Evolutionary conservation across 2,797 vertebrate genomes (phyloP), one percentile per base, ranked within the genome.

Genomic region (Poeciliopsis turneri): DNA sequence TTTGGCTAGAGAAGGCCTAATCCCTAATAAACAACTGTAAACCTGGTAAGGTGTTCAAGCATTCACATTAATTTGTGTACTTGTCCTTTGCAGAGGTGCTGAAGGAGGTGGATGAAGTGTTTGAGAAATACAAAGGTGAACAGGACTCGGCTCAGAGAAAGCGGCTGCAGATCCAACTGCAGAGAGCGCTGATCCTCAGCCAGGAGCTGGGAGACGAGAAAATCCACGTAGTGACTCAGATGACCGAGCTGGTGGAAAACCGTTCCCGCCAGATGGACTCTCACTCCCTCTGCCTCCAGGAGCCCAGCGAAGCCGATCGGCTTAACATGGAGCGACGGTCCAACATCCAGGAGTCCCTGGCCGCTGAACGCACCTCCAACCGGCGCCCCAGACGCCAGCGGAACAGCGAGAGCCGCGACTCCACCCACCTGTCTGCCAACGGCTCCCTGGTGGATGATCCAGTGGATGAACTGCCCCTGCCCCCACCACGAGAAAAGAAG

Each of bases 171-270:
- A 90, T 97, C 89, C 97, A 98, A 91, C 96, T 99, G 74, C 98
- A 99, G 93, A 94, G 97, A 16, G 97, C 98, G 0, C 94, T 99
- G 77, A 99, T 99, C 92, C 93, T 96, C 92, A 99, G 97, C 89
- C 98, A 99, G 88, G 98, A 99, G 92, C 94, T 99, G 36, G 98
- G 98, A 5, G 98, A 99, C 45, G 98, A 99, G 91, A 99, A 99
- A 92, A 98, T 99, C 91, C 97, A 98, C 1, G 97, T 99, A 77
- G 98, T 98, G 75, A 98, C 98, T 25, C 98, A 99, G 88, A 98
- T 99, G 97, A 96, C 97, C 0, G 98, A 99, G 93, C 91, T 98
- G 85, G 97, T 98, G 80, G 98, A 99, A 91, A 99, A 98, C 80
- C 97, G 97, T 78, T 97, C 97, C 13, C 96, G 97, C 57, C 98